These are phyloP conservation scores for Menura novaehollandiae DNA, from an alignment of 2,113 vertebrate species.

Conservation along the genomic window DNA sequence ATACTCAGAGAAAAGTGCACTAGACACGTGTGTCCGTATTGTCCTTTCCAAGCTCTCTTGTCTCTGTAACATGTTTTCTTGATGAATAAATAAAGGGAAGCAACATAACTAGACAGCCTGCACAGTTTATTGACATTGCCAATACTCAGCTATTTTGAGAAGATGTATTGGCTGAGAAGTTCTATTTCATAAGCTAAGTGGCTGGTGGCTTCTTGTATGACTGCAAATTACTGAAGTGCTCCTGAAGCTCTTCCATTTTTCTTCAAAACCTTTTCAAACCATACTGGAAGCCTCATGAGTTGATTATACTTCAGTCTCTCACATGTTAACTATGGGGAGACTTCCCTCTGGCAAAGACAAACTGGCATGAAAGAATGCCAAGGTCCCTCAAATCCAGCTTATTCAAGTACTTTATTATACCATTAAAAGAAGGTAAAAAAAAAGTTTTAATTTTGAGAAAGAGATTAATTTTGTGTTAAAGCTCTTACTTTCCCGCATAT, in stretches of 20 bases:
- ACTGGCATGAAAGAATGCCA: neutral
- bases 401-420: neutral
- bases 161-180: neutral
- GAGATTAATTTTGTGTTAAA: neutral
- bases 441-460: neutral
- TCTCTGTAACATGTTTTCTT: neutral
- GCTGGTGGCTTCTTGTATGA: neutral
- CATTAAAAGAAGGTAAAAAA: neutral
- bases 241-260: neutral
- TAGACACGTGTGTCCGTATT: accelerated
- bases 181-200: neutral
- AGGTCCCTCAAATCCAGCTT: neutral
- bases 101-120: neutral
- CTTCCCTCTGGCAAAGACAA: neutral
- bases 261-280: neutral
- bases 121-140: neutral
- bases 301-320: neutral
- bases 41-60: neutral
- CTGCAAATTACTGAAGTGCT: neutral
- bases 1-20: neutral
- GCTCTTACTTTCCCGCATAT: neutral
- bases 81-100: neutral
- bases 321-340: neutral
- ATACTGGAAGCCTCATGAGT: neutral
- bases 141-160: neutral